Evolutionary conservation across 2,113 vertebrate species (phyloP).

Genomic region (Tetrao urogallus): DNA sequence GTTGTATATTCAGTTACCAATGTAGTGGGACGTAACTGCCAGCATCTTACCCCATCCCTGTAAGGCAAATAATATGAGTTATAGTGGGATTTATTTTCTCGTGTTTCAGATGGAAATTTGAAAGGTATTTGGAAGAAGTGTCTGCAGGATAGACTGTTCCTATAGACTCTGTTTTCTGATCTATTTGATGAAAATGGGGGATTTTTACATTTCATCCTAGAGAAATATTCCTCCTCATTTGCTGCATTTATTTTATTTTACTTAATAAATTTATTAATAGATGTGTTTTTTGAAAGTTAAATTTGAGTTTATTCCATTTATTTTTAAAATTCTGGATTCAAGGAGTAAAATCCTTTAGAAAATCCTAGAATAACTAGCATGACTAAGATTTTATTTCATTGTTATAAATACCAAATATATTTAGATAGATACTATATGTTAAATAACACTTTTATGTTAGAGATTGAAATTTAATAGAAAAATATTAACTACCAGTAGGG

Average conservation of each 20-base stretch:
- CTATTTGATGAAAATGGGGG: neutral
- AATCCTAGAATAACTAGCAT: neutral
- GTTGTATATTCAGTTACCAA: neutral
- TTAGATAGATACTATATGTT: neutral
- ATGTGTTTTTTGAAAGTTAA: neutral
- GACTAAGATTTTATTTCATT: neutral
- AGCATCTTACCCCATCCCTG: neutral
- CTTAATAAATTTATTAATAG: neutral
- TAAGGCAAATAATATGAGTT: neutral
- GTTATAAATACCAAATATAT: neutral
- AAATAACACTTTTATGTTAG: neutral
- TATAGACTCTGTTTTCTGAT: neutral
- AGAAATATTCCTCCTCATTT: neutral
- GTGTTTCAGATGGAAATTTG: neutral
- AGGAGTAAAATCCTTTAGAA: neutral
- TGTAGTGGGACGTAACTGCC: neutral
- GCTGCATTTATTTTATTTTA: neutral
- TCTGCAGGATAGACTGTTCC: neutral
- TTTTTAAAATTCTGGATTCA: neutral
- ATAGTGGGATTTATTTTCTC: neutral
- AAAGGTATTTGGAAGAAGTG: neutral
- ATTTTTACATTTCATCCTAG: conserved; percentile 13
- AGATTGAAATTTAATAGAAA: neutral
- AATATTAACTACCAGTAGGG: neutral
- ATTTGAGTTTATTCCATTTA: neutral